Evolutionary conservation across 2,888 invertebrate genomes (phyloP).

Genomic region (Linnaemya vulpina): DNA sequence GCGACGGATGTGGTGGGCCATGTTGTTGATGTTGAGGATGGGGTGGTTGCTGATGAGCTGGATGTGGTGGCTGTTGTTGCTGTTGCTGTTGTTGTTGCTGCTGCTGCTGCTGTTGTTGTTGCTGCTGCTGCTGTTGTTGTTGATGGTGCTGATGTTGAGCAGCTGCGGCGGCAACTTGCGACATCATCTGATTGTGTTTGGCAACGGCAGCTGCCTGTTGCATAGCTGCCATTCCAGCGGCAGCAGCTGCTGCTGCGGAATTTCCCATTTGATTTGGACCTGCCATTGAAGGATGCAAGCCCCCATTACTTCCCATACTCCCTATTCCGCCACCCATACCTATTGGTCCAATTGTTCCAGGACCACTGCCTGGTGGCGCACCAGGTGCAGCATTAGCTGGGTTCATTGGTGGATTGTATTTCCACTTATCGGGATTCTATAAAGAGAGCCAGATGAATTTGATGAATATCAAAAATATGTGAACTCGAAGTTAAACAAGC

Average conservation of each 20-base stretch:
- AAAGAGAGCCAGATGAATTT: constrained; percentile 78
- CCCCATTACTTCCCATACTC: constrained; percentile 81
- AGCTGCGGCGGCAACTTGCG: constrained; percentile 80
- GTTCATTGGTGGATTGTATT: constrained; percentile 86
- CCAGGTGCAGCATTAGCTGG: constrained; percentile 84
- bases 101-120: constrained; percentile 83
- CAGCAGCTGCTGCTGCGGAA: constrained; percentile 78
- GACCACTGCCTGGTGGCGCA: constrained; percentile 81
- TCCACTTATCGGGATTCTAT: constrained; percentile 94
- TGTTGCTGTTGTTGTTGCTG: constrained; percentile 77
- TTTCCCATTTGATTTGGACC: constrained; percentile 75
- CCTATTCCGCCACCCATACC: constrained; percentile 83
- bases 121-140: constrained; percentile 81
- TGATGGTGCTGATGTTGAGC: constrained; percentile 83
- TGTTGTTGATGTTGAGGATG: constrained; percentile 83
- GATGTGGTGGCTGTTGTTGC: constrained; percentile 77
- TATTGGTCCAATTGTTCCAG: constrained; percentile 82
- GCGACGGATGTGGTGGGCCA: constrained; percentile 84
- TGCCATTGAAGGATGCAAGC: constrained; percentile 79
- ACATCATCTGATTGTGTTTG: constrained; percentile 81
- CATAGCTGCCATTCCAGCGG: constrained; percentile 81
- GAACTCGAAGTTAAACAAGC: too few relatives aligned
- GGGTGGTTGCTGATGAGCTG: constrained; percentile 84
- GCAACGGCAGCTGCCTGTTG: constrained; percentile 81
- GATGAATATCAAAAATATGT: neutral